A percentile compares a stretch with the other conserved stretches of the same genome.
Evolutionary conservation across 2,888 invertebrate species (phyloP).

Genomic region (Trissolcus brochymenae): DNA sequence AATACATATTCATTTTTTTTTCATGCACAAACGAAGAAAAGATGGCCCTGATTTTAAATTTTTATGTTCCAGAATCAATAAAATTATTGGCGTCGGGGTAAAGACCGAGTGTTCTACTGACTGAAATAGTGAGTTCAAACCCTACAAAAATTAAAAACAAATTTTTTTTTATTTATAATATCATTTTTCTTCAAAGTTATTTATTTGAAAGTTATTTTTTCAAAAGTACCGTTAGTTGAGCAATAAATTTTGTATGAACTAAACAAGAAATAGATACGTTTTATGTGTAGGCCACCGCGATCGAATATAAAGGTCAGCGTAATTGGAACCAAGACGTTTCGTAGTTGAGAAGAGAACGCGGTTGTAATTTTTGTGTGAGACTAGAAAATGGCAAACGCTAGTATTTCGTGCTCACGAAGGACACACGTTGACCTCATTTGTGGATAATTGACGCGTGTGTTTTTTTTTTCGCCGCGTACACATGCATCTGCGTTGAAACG

Average conservation of each 20-base stretch:
- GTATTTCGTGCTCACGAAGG: conserved; percentile 57
- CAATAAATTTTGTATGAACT: background rate
- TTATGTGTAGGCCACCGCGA: background rate
- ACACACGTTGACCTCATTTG: conserved; percentile 56
- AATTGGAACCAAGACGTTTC: conserved; percentile 19
- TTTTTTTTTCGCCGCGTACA: conserved; percentile 42
- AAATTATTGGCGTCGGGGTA: too few species aligned
- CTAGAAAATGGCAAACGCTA: conserved; percentile 52
- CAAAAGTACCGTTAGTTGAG: too few species aligned
- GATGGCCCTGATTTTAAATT: too few species aligned
- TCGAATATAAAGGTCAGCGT: conserved; percentile 19
- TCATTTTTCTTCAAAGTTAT: too few species aligned
- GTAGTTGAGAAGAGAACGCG: conserved; percentile 5
- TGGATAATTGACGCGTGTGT: conserved; percentile 57
- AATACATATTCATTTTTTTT: background rate
- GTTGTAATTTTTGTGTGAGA: conserved; percentile 42
- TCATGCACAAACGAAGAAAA: background rate
- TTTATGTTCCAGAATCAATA: too few species aligned
- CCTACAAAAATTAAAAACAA: too few species aligned
- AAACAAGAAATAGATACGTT: background rate
- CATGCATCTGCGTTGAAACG: conserved; percentile 16
- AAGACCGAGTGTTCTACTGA: too few species aligned
- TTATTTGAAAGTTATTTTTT: too few species aligned
- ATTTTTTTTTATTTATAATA: too few species aligned
- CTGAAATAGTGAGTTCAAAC: too few species aligned